Evolutionary conservation across 1,140 invertebrate species (phyloP).

Genomic region (Pemphigus obesinymphae): DNA sequence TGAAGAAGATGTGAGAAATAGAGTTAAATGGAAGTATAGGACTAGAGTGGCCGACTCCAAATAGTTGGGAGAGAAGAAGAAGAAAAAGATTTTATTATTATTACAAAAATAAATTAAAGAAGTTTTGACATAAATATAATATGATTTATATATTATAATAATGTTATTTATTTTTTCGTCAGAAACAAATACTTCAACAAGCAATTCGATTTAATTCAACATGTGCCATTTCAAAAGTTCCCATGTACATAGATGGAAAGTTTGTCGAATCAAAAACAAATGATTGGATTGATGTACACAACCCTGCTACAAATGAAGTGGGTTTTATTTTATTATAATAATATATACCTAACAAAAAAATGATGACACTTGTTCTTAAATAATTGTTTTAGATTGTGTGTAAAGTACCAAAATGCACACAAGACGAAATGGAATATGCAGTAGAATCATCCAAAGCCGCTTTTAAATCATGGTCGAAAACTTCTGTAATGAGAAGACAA

Average conservation of each 20-base stretch:
- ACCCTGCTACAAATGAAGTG: conserved; percentile 88
- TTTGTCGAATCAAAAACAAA: conserved; percentile 88
- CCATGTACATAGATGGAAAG: conserved; percentile 89
- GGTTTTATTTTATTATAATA: conserved; percentile 49
- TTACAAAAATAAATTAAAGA: neutral
- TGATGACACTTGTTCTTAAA: neutral
- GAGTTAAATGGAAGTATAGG: too few species aligned
- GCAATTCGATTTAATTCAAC: neutral
- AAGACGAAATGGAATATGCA: conserved; percentile 86
- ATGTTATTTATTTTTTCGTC: neutral
- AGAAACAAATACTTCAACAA: conserved; percentile 34
- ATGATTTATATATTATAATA: neutral
- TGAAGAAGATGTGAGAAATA: too few species aligned
- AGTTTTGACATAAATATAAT: neutral
- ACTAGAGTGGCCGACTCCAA: too few species aligned
- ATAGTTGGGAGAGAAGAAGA: too few species aligned
- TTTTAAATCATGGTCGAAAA: conserved; percentile 80
- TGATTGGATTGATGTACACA: conserved; percentile 90
- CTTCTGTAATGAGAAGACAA: conserved; percentile 88
- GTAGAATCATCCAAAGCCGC: conserved; percentile 81
- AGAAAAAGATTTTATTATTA: too few species aligned
- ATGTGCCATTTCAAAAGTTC: conserved; percentile 16
- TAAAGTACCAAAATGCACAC: conserved; percentile 85
- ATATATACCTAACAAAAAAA: too few species aligned
- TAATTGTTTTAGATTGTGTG: conserved; percentile 58